Evolutionary conservation across 2,113 vertebrate genomes (phyloP).

Genomic region (Prinia subflava): DNA sequence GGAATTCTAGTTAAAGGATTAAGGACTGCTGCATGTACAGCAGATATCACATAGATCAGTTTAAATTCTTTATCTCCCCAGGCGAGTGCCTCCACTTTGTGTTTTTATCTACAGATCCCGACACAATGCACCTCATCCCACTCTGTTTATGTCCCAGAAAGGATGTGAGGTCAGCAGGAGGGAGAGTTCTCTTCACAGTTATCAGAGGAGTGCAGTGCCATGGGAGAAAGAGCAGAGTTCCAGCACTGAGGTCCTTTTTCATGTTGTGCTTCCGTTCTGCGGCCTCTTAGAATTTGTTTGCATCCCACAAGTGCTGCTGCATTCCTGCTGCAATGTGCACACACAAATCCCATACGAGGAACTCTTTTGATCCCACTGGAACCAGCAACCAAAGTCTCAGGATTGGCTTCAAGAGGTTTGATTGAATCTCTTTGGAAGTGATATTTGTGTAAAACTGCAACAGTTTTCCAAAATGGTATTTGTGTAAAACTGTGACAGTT

Average conservation of each 20-base stretch:
- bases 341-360: neutral
- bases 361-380: neutral
- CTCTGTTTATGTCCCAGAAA: constrained; percentile 38
- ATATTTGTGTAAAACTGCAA: neutral
- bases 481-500: neutral
- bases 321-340: neutral
- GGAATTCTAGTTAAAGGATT: neutral
- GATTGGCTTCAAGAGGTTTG: neutral
- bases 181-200: neutral
- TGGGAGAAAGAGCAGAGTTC: neutral
- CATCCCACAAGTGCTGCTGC: neutral
- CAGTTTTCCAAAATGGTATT: neutral
- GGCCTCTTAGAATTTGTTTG: neutral
- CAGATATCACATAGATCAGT: neutral
- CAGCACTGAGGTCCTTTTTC: neutral
- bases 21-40: neutral
- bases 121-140: constrained; percentile 21
- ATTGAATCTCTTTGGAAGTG: neutral
- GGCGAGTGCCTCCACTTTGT: neutral
- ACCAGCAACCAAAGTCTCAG: neutral
- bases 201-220: neutral
- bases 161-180: constrained; percentile 27
- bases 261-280: neutral
- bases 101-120: constrained; percentile 10
- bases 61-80: neutral